These are phyloP conservation scores for Verasper variegatus DNA, from an alignment of 2,113 vertebrate genomes.

Conservation along the genomic window DNA sequence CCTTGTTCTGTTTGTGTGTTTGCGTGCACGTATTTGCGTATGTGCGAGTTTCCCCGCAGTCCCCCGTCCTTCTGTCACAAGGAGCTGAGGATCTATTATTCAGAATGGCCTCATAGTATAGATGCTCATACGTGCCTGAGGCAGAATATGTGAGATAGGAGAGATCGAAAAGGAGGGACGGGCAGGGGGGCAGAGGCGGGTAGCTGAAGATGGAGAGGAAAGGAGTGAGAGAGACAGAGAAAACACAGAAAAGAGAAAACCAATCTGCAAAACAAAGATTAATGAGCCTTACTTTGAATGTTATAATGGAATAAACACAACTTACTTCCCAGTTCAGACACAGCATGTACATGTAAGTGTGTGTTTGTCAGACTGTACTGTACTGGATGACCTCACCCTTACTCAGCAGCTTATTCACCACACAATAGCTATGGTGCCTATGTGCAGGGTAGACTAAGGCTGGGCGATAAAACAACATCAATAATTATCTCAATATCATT, in stretches of 20 bases:
- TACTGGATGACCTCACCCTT: conserved; percentile 22
- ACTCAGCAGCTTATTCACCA: conserved; percentile 8
- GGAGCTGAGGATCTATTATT: conserved; percentile 72
- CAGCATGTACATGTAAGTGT: background rate
- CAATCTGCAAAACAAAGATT: background rate
- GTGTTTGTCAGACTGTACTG: conserved; percentile 6
- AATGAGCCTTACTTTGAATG: background rate
- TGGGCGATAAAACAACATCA: background rate
- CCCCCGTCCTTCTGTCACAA: conserved; percentile 68
- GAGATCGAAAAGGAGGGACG: background rate
- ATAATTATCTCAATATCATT: background rate
- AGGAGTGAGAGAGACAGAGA: background rate
- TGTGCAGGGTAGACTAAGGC: background rate
- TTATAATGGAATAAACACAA: background rate
- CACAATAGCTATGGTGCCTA: background rate
- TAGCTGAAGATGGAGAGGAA: background rate
- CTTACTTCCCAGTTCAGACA: background rate
- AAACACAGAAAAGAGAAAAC: background rate
- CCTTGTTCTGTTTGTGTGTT: conserved; percentile 56
- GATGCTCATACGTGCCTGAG: conserved; percentile 44
- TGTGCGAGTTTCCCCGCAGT: conserved; percentile 67
- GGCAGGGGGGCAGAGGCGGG: background rate
- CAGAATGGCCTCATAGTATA: conserved; percentile 62
- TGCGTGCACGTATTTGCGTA: conserved; percentile 46
- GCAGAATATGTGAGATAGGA: conserved; percentile 26